Evolutionary conservation across 2,797 vertebrate species (phyloP).

Genomic region (Carcharodon carcharias): DNA sequence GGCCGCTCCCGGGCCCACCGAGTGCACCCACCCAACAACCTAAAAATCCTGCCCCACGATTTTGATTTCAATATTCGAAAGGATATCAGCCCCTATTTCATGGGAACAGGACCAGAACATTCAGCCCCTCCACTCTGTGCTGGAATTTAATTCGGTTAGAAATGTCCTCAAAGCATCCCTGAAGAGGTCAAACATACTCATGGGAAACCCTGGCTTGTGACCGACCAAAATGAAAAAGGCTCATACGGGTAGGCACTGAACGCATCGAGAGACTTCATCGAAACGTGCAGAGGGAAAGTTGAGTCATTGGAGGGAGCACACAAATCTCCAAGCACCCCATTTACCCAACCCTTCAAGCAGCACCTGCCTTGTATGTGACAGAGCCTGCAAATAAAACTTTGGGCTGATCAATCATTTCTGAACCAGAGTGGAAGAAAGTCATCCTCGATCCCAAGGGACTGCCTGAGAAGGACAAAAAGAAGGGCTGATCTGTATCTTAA

Average conservation of each 20-base stretch:
- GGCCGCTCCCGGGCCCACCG: too few species aligned
- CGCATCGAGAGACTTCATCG: too few species aligned
- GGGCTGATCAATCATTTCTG: too few species aligned
- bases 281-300: too few species aligned
- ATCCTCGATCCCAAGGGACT: too few species aligned
- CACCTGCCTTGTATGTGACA: neutral
- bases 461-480: too few species aligned
- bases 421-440: too few species aligned
- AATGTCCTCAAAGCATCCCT: too few species aligned
- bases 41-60: neutral
- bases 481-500: neutral
- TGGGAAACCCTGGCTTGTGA: too few species aligned
- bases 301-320: neutral
- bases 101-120: neutral
- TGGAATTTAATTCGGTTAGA: neutral
- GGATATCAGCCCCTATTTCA: neutral
- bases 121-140: neutral
- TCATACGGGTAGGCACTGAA: neutral
- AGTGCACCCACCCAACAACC: too few species aligned
- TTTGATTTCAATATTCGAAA: neutral
- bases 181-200: neutral
- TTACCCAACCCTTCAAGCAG: too few species aligned
- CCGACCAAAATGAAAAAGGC: neutral
- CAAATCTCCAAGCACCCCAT: neutral
- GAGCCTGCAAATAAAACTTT: neutral